Evolutionary conservation across 2,797 vertebrate genomes (phyloP).

Genomic region (Masticophis lateralis): DNA sequence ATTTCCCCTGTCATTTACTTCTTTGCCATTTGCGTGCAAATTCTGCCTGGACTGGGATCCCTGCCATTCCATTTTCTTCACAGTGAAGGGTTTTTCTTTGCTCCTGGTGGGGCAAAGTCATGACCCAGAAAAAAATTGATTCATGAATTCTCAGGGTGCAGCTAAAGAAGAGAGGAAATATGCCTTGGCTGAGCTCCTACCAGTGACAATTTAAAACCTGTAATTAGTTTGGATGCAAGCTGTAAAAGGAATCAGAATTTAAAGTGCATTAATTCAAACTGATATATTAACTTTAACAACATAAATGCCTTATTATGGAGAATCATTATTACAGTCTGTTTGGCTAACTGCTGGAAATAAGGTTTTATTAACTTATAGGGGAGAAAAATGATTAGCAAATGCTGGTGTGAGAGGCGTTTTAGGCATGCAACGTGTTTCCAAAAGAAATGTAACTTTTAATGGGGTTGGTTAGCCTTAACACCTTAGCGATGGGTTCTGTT

Average conservation of each 20-base stretch:
- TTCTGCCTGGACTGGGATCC: conserved; percentile 72
- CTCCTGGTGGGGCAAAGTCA: conserved; percentile 75
- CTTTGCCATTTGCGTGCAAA: conserved; percentile 69
- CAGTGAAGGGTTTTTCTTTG: conserved; percentile 75
- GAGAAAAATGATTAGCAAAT: conserved; percentile 56
- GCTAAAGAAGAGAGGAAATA: conserved; percentile 75
- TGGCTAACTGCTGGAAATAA: conserved; percentile 62
- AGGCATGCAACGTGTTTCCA: conserved; percentile 33
- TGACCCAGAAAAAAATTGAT: conserved; percentile 83
- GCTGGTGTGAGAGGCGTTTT: conserved; percentile 40
- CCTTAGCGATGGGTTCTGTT: conserved; percentile 63
- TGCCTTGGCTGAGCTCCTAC: conserved; percentile 77
- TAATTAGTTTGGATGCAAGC: conserved; percentile 81
- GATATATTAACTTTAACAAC: conserved; percentile 79
- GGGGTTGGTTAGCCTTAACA: conserved; percentile 63
- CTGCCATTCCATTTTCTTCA: conserved; percentile 75
- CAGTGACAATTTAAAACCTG: conserved; percentile 81
- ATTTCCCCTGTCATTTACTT: conserved; percentile 71
- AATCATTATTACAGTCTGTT: conserved; percentile 69
- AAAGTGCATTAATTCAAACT: conserved; percentile 78
- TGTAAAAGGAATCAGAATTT: conserved; percentile 76
- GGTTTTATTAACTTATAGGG: conserved; percentile 66
- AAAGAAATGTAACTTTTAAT: conserved; percentile 60
- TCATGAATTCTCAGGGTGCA: conserved; percentile 79
- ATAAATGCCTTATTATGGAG: conserved; percentile 69